These are phyloP conservation scores for Scaptomyza tumidula DNA, from an alignment of 2,888 invertebrate species.

Conservation along the genomic window DNA sequence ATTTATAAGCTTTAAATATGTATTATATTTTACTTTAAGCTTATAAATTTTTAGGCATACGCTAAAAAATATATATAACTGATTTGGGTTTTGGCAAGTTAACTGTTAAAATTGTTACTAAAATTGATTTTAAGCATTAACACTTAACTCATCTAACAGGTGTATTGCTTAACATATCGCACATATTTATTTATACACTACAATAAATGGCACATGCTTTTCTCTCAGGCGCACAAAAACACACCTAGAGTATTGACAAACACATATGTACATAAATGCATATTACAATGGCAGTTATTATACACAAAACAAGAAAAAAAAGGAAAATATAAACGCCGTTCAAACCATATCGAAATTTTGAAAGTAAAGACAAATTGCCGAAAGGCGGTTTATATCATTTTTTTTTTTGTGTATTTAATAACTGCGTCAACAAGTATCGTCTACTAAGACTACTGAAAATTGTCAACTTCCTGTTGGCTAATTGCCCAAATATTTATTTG, in stretches of 20 bases:
- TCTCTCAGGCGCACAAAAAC: constrained; percentile 8
- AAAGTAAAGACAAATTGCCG: constrained; percentile 58
- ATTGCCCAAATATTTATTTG: constrained; percentile 61
- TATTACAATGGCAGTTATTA: constrained; percentile 54
- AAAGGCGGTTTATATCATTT: constrained; percentile 39
- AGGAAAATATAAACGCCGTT: constrained; percentile 51
- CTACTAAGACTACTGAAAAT: constrained; percentile 49
- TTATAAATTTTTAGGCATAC: not conserved
- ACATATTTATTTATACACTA: not conserved
- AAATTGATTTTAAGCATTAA: constrained; percentile 15
- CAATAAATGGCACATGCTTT: constrained; percentile 23
- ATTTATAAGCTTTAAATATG: not conserved
- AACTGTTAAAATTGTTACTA: constrained; percentile 34
- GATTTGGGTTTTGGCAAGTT: constrained; percentile 4
- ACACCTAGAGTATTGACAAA: constrained; percentile 16
- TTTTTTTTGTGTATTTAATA: constrained; percentile 42
- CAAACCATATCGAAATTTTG: constrained; percentile 50
- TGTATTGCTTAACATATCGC: constrained; percentile 28
- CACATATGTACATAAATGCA: constrained; percentile 19
- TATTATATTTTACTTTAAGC: not conserved
- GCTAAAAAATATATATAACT: not conserved
- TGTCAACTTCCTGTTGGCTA: constrained; percentile 74
- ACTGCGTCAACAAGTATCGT: constrained; percentile 52
- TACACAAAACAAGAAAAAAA: constrained; percentile 12
- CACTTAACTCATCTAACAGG: constrained; percentile 15